Conservation (phyloP, 2,888 invertebrate species). For the Neria commutata region DNA sequence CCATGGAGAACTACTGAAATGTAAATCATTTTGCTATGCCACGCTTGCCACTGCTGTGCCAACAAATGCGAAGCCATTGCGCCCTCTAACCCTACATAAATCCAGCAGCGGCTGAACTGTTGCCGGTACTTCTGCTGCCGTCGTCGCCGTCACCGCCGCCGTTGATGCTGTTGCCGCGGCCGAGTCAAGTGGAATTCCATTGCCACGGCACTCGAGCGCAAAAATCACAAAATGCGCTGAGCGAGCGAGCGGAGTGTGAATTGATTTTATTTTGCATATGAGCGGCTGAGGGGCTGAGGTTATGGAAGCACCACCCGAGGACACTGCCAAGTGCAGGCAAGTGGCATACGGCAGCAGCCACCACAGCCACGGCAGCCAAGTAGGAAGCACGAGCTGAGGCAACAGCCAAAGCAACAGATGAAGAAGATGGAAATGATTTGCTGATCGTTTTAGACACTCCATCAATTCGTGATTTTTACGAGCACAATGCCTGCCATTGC, state of each 20-base stretch:
- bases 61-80: slow-evolving; percentile 28
- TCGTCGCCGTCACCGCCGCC: slow-evolving; percentile 18
- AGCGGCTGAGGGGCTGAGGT: slow-evolving; percentile 7
- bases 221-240: background rate
- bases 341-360: slow-evolving; percentile 17
- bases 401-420: background rate
- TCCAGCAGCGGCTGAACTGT: slow-evolving; percentile 41
- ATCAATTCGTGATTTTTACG: slow-evolving; percentile 61
- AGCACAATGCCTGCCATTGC: slow-evolving; percentile 49
- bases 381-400: slow-evolving; percentile 28
- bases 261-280: slow-evolving; percentile 45
- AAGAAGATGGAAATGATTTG: slow-evolving; percentile 55
- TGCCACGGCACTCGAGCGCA: slow-evolving; percentile 42
- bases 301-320: slow-evolving; percentile 39
- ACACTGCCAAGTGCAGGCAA: slow-evolving; percentile 14
- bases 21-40: slow-evolving; percentile 57
- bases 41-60: slow-evolving; percentile 40
- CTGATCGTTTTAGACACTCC: slow-evolving; percentile 59
- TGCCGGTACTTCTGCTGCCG: too few species aligned
- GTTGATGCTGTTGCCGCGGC: slow-evolving; percentile 19
- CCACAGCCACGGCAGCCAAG: slow-evolving; percentile 30
- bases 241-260: slow-evolving; percentile 45
- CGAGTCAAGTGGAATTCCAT: slow-evolving; percentile 55
- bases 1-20: slow-evolving; percentile 43
- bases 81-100: slow-evolving; percentile 57